phyloP scores from a whole-genome alignment of 2,797 vertebrate species.

The Peromyscus eremicus region DNA sequence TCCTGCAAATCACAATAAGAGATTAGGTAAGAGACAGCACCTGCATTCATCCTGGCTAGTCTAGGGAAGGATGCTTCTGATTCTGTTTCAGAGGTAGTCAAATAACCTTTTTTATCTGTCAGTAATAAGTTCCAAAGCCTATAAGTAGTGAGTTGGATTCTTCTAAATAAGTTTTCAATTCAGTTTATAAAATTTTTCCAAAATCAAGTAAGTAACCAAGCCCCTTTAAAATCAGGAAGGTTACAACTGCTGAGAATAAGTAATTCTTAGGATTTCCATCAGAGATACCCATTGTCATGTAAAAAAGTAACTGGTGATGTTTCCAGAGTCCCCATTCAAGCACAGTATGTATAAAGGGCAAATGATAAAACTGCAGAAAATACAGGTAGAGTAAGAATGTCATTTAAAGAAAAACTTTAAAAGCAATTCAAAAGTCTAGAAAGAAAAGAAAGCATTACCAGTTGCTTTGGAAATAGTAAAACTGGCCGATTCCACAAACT shows the following conservation, averaged over 20 bases:
- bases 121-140: conserved; percentile 61
- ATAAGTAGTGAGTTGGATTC: conserved; percentile 50
- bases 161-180: conserved; percentile 57
- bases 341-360: neutral
- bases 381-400: neutral
- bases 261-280: neutral
- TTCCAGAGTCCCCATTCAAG: neutral
- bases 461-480: conserved; percentile 20
- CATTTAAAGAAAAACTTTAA: conserved; percentile 16
- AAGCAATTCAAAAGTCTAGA: neutral
- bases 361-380: neutral
- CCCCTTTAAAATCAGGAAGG: neutral
- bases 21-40: conserved; percentile 8
- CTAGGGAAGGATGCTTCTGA: neutral
- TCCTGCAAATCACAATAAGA: conserved; percentile 88
- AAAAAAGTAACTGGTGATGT: neutral
- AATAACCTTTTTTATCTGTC: conserved; percentile 63
- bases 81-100: conserved; percentile 29
- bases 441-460: neutral
- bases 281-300: neutral
- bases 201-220: conserved; percentile 43
- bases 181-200: conserved; percentile 27
- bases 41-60: neutral
- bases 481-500: neutral
- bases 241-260: neutral